Evolutionary conservation across 2,797 vertebrate species (phyloP).

Genomic region (Falco cherrug): DNA sequence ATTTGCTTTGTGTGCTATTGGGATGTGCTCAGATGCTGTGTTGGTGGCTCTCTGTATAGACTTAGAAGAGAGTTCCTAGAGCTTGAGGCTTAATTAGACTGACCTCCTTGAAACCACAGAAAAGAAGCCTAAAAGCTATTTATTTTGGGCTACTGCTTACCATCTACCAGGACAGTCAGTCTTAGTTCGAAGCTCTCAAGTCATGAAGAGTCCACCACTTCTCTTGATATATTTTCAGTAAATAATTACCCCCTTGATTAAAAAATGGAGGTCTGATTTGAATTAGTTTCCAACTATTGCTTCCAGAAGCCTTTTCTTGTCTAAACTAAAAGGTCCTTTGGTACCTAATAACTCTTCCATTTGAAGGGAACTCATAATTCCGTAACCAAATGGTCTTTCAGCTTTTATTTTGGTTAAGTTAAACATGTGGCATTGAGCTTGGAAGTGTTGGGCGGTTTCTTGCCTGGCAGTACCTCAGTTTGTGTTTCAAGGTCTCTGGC

Average conservation of each 20-base stretch:
- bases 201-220: background rate
- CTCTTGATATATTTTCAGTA: background rate
- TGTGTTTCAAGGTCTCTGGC: background rate
- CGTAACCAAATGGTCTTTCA: background rate
- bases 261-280: background rate
- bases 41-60: background rate
- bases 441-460: background rate
- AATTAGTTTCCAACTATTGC: background rate
- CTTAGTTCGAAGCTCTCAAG: background rate
- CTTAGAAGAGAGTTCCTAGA: background rate
- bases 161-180: background rate
- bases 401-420: background rate
- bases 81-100: background rate
- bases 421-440: background rate
- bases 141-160: background rate
- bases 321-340: background rate
- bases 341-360: fast-evolving
- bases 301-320: background rate
- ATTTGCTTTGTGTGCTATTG: background rate
- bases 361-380: background rate
- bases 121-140: background rate
- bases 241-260: background rate
- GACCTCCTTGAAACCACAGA: background rate
- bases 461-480: background rate
- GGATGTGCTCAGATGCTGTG: background rate